A percentile compares a stretch with the other conserved stretches of the same genome.
These are phyloP conservation scores for Nomada fabriciana DNA, from an alignment of 2,888 invertebrate species.

Conservation along the genomic window DNA sequence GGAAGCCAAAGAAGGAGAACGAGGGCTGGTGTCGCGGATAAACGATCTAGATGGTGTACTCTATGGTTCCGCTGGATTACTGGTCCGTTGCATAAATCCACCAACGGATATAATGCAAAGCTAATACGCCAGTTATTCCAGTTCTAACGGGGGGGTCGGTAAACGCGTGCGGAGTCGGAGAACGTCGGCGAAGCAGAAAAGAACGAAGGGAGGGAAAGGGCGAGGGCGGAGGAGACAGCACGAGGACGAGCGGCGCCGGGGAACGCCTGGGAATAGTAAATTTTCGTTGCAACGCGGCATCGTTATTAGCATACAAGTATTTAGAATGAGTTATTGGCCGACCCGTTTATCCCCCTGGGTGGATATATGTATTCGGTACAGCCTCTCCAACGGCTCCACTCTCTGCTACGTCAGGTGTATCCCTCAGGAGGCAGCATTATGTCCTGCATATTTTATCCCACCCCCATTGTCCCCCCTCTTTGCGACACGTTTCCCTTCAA, in stretches of 20 bases:
- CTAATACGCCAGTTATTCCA: constrained; percentile 66
- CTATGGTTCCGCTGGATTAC: constrained; percentile 69
- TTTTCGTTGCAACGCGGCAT: constrained; percentile 73
- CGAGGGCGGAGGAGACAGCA: constrained; percentile 21
- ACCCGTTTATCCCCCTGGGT: constrained; percentile 74
- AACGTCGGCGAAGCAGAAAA: constrained; percentile 12
- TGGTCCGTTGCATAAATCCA: constrained; percentile 74
- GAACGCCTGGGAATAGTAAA: constrained; percentile 77
- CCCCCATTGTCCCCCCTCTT: constrained; percentile 30
- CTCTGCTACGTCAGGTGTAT: constrained; percentile 76
- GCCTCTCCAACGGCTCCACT: constrained; percentile 13
- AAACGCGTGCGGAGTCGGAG: constrained; percentile 32
- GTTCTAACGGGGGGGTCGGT: constrained; percentile 25
- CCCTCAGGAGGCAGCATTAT: constrained; percentile 74
- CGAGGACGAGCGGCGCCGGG: constrained; percentile 41
- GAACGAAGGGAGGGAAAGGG: neutral
- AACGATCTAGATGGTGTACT: constrained; percentile 70
- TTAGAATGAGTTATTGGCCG: constrained; percentile 81
- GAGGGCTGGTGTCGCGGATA: constrained; percentile 58
- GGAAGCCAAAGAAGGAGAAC: constrained; percentile 40
- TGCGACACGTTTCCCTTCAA: constrained; percentile 26
- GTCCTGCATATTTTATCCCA: constrained; percentile 75
- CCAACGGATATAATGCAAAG: constrained; percentile 63
- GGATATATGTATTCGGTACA: constrained; percentile 67
- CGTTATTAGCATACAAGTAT: constrained; percentile 82